Conservation (phyloP, 2,888 invertebrate species). For the Psylliodes chrysocephalus region DNA sequence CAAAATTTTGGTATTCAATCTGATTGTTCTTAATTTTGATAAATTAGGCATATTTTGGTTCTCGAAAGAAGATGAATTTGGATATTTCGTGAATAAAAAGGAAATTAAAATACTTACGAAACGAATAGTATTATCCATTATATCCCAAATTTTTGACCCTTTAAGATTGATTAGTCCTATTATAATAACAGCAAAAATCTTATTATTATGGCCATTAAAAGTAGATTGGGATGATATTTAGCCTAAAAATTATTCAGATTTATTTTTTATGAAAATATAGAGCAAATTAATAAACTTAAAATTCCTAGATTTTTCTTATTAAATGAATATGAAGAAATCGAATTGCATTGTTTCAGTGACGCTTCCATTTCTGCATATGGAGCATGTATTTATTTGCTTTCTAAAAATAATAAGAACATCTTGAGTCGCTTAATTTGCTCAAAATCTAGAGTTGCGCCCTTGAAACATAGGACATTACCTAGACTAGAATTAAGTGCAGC, state of each 20-base stretch:
- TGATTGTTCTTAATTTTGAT: conserved; percentile 16
- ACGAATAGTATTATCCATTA: conserved; percentile 36
- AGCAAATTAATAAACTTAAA: conserved; percentile 28
- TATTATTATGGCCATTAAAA: conserved; percentile 44
- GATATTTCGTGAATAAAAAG: conserved; percentile 14
- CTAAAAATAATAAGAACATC: conserved; percentile 20
- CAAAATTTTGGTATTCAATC: conserved; percentile 1
- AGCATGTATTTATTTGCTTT: conserved; percentile 40
- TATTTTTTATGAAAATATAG: conserved; percentile 36
- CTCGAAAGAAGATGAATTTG: conserved; percentile 26
- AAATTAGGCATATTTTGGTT: conserved; percentile 38
- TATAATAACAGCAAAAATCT: conserved; percentile 42
- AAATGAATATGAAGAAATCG: conserved; percentile 1
- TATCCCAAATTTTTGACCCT: conserved; percentile 46
- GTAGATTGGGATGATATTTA: conserved; percentile 45
- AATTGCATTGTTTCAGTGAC: conserved; percentile 50
- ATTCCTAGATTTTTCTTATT: conserved; percentile 31
- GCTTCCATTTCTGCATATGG: conserved; percentile 42
- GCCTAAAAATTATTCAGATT: conserved; percentile 7
- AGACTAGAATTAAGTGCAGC: conserved; percentile 44
- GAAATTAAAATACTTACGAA: conserved; percentile 26
- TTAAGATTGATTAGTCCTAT: conserved; percentile 43
- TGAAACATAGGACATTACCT: conserved; percentile 41
- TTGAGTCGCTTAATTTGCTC: conserved; percentile 35
- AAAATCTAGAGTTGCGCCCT: conserved; percentile 44